These are phyloP conservation scores for Microplitis manilae DNA, from an alignment of 2,888 invertebrate genomes.

Conservation along the genomic window DNA sequence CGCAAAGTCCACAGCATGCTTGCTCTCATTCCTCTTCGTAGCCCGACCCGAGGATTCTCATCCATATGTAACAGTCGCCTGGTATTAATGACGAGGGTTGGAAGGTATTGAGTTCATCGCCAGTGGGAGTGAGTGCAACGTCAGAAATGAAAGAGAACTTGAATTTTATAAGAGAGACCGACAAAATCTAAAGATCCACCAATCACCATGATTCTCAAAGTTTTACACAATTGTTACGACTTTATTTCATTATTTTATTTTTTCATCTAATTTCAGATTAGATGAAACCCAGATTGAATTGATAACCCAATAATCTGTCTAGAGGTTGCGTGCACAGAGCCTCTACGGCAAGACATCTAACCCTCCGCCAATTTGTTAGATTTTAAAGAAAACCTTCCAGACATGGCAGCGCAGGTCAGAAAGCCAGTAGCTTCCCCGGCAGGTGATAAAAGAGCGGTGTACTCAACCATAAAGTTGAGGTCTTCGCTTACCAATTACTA, in stretches of 20 bases:
- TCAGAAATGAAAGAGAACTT: conserved; percentile 31
- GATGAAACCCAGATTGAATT: too few relatives aligned
- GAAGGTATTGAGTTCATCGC: conserved; percentile 42
- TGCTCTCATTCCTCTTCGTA: conserved; percentile 47
- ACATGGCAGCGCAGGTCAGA: too few relatives aligned
- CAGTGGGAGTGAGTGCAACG: conserved; percentile 33
- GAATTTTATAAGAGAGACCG: not conserved
- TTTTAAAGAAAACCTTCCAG: too few relatives aligned
- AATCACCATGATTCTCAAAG: conserved; percentile 39
- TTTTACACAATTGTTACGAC: conserved; percentile 35
- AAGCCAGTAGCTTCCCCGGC: too few relatives aligned
- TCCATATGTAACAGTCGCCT: conserved; percentile 72
- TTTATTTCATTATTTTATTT: conserved; percentile 64
- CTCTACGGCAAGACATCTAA: too few relatives aligned
- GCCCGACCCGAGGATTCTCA: conserved; percentile 66
- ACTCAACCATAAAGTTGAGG: too few relatives aligned
- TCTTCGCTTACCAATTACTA: too few relatives aligned
- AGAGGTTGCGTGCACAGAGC: too few relatives aligned
- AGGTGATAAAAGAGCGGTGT: too few relatives aligned
- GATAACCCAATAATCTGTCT: conserved; percentile 62
- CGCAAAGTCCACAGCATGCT: not conserved
- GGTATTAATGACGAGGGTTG: conserved; percentile 70
- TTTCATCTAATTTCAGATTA: conserved; percentile 68
- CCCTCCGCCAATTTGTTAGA: too few relatives aligned
- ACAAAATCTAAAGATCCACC: conserved; percentile 18